Base-by-base conservation (phyloP, 2,888 invertebrate genomes). In the Nowickia ferox region DNA sequence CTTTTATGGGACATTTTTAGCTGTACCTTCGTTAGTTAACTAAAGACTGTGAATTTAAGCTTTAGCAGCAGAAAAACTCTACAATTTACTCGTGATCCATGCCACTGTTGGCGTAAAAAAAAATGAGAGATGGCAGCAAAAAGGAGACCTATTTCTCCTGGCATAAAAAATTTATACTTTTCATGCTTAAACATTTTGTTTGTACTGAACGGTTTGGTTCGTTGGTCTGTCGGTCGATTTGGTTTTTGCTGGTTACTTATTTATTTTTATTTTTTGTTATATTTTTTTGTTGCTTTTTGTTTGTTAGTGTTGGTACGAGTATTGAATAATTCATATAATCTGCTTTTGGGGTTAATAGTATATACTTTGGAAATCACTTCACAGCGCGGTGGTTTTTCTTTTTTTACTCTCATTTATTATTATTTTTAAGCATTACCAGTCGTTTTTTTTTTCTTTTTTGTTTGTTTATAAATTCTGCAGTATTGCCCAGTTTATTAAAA, bases 251-350 rank as follows among this genome's bases (percentile, higher is more conserved):
- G 51, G 53, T 40, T 48, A 30, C n/a, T 55, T 61, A 68, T 74
- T 61, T 79, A 57, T 59, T 77, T 51, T 42, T 40, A 38, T 55
- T 55, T 55, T 1, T 42, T 71, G 17, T 46, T 44, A 15, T 71
- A 30, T 46, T 71, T 22, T 22, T 57, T 51, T 19, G 13, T 61
- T 68, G 51, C 72, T 51, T 74, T 57, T 74, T 80, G 57, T 80
- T 74, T 66, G 57, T 19, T 76, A 63, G 61, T 63, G 75, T 46
- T 75, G 63, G 63, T 76, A 6, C 30, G 30, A 15, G 55, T 78
- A 79, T 82, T 85, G 82, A 85, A 85, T 85, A 85, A 85, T 85
- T 75, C 42, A 85, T 82, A 85, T 71, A 75, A 85, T 78, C 85
- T 79, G 78, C 78, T 85, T 82, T 82, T 78, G 75, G 76, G 82